Conservation (phyloP, 1,140 invertebrate species). For the Macrotrachela quadricornifera region DNA sequence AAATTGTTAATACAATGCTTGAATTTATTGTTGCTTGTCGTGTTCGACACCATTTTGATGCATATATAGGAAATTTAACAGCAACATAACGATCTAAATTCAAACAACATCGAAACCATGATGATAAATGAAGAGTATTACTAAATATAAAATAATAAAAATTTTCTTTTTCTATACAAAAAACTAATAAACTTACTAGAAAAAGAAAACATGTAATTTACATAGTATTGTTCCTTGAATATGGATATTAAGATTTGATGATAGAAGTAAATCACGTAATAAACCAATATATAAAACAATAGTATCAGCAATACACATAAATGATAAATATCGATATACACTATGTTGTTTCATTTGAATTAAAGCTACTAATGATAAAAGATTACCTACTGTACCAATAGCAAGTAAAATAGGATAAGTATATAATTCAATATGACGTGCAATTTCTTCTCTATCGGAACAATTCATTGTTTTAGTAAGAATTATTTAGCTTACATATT, state of each 20-base stretch:
- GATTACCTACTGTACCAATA: conserved; percentile 3
- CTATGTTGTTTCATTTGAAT: conserved; percentile 6
- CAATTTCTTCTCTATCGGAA: too few species aligned
- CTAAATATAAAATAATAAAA: too few species aligned
- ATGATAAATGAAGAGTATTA: neutral
- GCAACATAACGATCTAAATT: conserved; percentile 7
- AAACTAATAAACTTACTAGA: neutral
- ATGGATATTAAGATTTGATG: conserved; percentile 1
- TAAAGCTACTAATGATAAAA: conserved; percentile 3
- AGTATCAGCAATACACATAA: conserved; percentile 1
- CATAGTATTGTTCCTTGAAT: conserved; percentile 3
- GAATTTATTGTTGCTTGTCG: conserved; percentile 1
- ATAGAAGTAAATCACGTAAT: conserved; percentile 3
- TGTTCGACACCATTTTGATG: conserved; percentile 7
- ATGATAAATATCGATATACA: conserved; percentile 2
- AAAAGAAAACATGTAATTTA: conserved; percentile 9
- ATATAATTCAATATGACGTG: neutral
- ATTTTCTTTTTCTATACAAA: too few species aligned
- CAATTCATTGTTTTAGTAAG: too few species aligned
- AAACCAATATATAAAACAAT: conserved; percentile 7
- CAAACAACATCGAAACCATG: neutral
- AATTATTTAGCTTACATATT: too few species aligned
- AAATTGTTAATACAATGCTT: neutral
- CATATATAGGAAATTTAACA: neutral
- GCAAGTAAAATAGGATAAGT: conserved; percentile 1